Evolutionary conservation across 2,113 vertebrate species (phyloP), one percentile per base, ranked within the genome.

Genomic region (Acrocephalus kingi): DNA sequence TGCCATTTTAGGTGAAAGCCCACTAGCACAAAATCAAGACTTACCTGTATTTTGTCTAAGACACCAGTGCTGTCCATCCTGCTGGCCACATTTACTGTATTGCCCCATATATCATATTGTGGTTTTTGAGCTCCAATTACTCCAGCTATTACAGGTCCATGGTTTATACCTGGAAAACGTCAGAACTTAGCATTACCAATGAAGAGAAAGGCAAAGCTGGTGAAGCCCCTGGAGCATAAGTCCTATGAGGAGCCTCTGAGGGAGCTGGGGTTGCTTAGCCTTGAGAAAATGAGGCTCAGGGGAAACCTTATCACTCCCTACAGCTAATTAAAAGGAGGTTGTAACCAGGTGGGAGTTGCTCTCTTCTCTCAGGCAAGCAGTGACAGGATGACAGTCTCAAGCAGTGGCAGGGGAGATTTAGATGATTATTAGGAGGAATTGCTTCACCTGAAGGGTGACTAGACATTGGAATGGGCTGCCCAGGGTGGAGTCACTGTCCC

Each of bases 41-140:
- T 81, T 96, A 99, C 99, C 98, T 99, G 99, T 97, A 99, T 99
- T 97, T 99, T 99, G 33, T 99, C 99, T 90, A 99, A 97, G 81
- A 99, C 98, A 19, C 99, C 99, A 2, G 99, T 99, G 97, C 99
- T 99, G 93, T 99, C 99, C 99, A 99, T 99, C 72, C 99, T 98
- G 91, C 99, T 99, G 76, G 99, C 99, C 82, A 99, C 99, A 27
- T 99, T 99, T 89, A 99, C 99, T 2, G 99, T 99, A 98, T 99
- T 99, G 39, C 99, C 99, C 99, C 99, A 99, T 94, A 99, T 99
- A 49, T 99, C 99, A 66, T 99, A 99, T 24, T 99, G 99, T 7
- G 99, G 99, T 95, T 99, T 99, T 98, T 99, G 99, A 92, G 99
- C 99, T 67, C 99, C 99, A 37, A 99, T 99, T 74, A 99, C 99